Evolutionary conservation across 1,140 invertebrate species (phyloP).

Genomic region (Fopius arisanus): DNA sequence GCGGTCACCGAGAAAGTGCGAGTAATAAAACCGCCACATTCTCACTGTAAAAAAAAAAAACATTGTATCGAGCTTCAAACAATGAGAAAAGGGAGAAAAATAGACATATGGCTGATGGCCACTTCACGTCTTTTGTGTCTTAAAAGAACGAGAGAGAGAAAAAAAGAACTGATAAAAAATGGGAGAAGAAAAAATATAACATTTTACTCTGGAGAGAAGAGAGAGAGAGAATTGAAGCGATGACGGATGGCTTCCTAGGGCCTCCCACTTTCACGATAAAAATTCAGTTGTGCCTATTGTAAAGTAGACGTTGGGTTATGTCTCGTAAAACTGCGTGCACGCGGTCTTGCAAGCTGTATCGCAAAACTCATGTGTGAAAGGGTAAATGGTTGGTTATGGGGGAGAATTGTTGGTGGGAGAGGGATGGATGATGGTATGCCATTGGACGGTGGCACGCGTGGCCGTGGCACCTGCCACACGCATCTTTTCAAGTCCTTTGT

Average conservation of each 20-base stretch:
- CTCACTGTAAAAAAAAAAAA: neutral
- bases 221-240: constrained; percentile 9
- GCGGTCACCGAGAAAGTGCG: neutral
- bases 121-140: constrained; percentile 5
- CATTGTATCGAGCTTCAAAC: neutral
- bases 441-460: constrained; percentile 62
- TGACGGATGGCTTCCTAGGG: constrained; percentile 2
- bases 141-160: neutral
- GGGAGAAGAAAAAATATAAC: no score
- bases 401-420: neutral
- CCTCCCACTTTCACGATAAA: constrained; percentile 1
- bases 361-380: constrained; percentile 37
- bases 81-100: constrained; percentile 2
- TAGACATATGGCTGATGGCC: constrained; percentile 8
- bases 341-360: neutral
- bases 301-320: neutral
- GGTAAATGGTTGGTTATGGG: constrained; percentile 35
- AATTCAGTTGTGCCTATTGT: neutral
- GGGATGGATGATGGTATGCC: constrained; percentile 25
- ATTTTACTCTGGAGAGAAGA: neutral
- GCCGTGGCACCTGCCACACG: constrained; percentile 53
- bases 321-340: neutral
- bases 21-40: neutral
- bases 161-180: neutral
- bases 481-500: constrained; percentile 57